Base-by-base conservation (phyloP, 1,140 invertebrate species). In the Ceratoteleas bidentatus region DNA sequence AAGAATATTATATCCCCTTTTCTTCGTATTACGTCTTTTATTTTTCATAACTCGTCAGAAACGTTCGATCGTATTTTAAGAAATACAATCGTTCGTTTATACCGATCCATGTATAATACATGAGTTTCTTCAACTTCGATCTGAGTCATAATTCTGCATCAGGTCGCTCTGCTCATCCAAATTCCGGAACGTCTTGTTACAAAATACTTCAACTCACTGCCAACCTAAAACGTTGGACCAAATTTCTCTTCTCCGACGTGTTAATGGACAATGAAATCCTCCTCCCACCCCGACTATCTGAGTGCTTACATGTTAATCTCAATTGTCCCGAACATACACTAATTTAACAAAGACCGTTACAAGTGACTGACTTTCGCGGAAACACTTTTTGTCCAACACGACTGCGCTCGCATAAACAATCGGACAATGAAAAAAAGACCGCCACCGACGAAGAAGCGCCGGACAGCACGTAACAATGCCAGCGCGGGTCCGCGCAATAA, bases 401-500 rank as follows among this genome's bases (percentile, higher is more conserved):
- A 4, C 24, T 24, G 24, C 24, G 24, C 24, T 24, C 24, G 24
- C 38, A 40, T 40, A 40, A 40, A 40, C 38, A 40, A 40, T 40
- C 11, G 11, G 6, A 40, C 38, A 10, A 10, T 10, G 38, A 40
- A 40, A 40, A 40, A 11, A 32, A 53, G 16, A 24, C 13, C 13
- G 9, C 0, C 3, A 6, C 8, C 8, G n/a, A 43, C n/a, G n/a
- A 43, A 43, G 40, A 10, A 43, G n/a, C 40, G 8, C 40, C 52
- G 32, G 32, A 53, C 14, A 32, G 16, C 14, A 6, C 47, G 14
- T 7, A 14, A 14, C 10, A 49, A 13, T 13, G 6, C 6, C 13
- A 11, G 47, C 6, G 13, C 47, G 13, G 14, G 6, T 49, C 11
- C 13, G 61, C 33, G 40, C 47, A 79, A 70, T 65, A 72, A 70